phyloP scores from a whole-genome alignment of 2,113 vertebrate species.

The Paratilapia polleni region DNA sequence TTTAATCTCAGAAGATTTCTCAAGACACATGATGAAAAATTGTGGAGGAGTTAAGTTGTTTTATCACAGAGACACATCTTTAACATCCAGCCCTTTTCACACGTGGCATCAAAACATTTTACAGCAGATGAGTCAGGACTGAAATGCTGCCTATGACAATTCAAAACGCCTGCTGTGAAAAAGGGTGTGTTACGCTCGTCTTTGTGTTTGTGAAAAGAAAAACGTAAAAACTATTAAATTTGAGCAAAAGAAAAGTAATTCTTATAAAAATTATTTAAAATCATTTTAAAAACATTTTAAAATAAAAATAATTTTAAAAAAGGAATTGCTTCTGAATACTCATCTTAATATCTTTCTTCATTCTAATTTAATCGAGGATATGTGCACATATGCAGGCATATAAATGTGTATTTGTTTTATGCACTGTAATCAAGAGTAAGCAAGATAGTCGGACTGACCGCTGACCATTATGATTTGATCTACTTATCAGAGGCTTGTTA shows the following conservation, averaged over 20 bases:
- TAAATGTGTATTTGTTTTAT: neutral
- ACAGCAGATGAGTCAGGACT: neutral
- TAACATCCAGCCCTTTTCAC: neutral
- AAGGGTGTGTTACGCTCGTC: neutral
- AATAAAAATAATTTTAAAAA: neutral
- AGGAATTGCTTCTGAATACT: neutral
- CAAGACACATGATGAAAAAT: constrained; percentile 16
- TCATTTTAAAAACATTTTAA: too few relatives aligned
- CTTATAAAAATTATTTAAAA: neutral
- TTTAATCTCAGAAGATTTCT: constrained; percentile 9
- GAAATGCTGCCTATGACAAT: neutral
- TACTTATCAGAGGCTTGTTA: neutral
- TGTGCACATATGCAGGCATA: too few relatives aligned
- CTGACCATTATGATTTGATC: neutral
- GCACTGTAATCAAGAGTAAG: neutral
- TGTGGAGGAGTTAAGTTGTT: constrained; percentile 5
- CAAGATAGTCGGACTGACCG: too few relatives aligned
- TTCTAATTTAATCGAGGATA: neutral
- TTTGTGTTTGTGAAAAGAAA: neutral
- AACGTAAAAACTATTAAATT: neutral
- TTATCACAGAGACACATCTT: neutral
- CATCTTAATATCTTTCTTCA: neutral
- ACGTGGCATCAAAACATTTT: neutral
- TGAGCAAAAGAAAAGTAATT: neutral
- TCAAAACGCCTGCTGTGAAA: neutral